A percentile compares a stretch with the other conserved stretches of the same genome.
These are phyloP conservation scores for Trematocara nigrifrons DNA, from an alignment of 2,113 vertebrate genomes.

Conservation along the genomic window DNA sequence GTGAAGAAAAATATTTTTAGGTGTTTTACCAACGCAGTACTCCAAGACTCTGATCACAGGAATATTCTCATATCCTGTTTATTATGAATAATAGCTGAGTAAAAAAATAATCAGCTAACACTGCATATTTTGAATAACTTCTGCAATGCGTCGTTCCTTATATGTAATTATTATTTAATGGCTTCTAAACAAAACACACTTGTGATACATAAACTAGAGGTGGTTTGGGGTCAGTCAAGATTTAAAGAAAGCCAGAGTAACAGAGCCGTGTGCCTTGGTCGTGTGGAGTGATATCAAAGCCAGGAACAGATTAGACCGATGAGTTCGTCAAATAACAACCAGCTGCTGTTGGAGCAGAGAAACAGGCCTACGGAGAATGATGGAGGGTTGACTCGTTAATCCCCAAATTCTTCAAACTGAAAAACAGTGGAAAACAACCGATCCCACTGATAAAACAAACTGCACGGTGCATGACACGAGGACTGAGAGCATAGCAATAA, in stretches of 20 bases:
- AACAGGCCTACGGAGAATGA: background rate
- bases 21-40: background rate
- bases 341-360: conserved; percentile 44
- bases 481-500: background rate
- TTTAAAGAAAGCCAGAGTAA: background rate
- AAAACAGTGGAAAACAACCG: background rate
- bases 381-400: background rate
- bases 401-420: background rate
- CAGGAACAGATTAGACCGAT: background rate
- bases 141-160: background rate
- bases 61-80: background rate
- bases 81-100: background rate
- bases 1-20: background rate
- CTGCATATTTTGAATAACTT: background rate
- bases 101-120: background rate
- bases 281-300: background rate
- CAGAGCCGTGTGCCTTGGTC: background rate
- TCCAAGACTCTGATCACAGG: background rate
- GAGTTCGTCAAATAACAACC: conserved; percentile 36
- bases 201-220: background rate
- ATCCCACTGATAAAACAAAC: background rate
- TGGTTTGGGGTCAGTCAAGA: background rate
- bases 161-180: background rate
- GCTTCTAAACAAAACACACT: background rate
- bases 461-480: background rate